Base-by-base conservation (phyloP, 2,888 invertebrate genomes). In the Tenodera sinensis region DNA sequence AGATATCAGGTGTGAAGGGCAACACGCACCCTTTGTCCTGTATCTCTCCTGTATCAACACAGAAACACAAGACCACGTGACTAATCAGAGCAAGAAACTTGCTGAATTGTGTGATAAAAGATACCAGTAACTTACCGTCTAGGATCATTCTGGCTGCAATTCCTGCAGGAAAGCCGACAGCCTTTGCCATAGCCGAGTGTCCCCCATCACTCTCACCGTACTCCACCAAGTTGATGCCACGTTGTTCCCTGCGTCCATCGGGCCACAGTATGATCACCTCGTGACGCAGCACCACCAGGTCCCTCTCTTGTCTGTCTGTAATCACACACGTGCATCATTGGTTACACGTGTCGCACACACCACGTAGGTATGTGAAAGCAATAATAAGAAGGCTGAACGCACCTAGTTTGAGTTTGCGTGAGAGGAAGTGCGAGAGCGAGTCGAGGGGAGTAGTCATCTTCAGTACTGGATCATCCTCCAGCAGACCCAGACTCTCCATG, bases 81-180 rank as follows among this genome's bases (percentile, higher is more conserved):
- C 8, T 34, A n/a, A n/a, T n/a, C n/a, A n/a, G n/a, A n/a, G n/a
- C n/a, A n/a, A n/a, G n/a, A n/a, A n/a, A n/a, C n/a, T n/a, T n/a
- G n/a, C n/a, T n/a, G n/a, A n/a, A n/a, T n/a, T n/a, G n/a, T n/a
- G n/a, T n/a, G n/a, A n/a, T n/a, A n/a, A n/a, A n/a, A n/a, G n/a
- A n/a, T n/a, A n/a, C n/a, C n/a, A n/a, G 34, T 30, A 89, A 91
- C 93, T 93, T 93, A 97, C 99, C 99, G 93, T 99, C 98, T 25
- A 99, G 94, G 90, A 99, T 96, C 99, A 99, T 99, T 94, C 98
- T 98, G 0, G 98, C 96, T 1, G 99, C 98, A 91, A 99, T 99
- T 28, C 98, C 99, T 9, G 98, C 97, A 0, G 97, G 99, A 94
- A 96, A 98, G 30, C 98, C 98, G 14, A 98, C 98, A 14, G 98